phyloP scores from a whole-genome alignment of 2,797 vertebrate species.

The Microctenopoma lineatum region DNA sequence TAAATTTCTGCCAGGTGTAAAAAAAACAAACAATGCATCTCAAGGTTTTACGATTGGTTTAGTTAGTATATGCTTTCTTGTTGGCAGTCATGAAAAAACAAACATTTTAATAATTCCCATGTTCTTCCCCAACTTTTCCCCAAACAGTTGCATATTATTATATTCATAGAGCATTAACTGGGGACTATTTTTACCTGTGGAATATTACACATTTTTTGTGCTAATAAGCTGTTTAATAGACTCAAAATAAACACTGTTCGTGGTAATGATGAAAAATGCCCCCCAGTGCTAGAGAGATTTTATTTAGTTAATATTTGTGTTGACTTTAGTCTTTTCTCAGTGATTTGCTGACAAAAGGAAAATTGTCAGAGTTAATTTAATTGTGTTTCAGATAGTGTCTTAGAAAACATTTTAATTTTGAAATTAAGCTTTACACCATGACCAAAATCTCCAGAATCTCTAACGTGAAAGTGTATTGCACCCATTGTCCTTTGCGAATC shows the following conservation, averaged over 20 bases:
- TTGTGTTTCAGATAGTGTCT: too few relatives aligned
- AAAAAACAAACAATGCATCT: conserved; percentile 11
- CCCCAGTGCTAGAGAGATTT: too few relatives aligned
- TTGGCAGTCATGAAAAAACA: neutral
- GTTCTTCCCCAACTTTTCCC: neutral
- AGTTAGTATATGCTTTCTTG: neutral
- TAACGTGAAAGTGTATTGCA: neutral
- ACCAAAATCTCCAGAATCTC: neutral
- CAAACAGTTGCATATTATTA: neutral
- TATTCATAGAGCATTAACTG: neutral
- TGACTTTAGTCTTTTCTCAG: too few relatives aligned
- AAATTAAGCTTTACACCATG: neutral
- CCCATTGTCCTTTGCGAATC: neutral
- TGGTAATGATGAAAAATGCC: too few relatives aligned
- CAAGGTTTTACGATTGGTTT: neutral
- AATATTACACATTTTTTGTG: conserved; percentile 2
- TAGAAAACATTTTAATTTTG: too few relatives aligned
- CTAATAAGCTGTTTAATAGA: too few relatives aligned
- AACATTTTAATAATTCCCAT: neutral
- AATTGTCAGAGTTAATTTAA: too few relatives aligned
- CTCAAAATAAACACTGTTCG: too few relatives aligned
- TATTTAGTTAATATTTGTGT: too few relatives aligned
- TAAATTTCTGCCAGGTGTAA: conserved; percentile 79
- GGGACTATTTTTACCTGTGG: neutral
- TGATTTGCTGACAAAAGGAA: too few relatives aligned